Conservation (phyloP, 2,797 vertebrate species). For the Spinus pinus region DNA sequence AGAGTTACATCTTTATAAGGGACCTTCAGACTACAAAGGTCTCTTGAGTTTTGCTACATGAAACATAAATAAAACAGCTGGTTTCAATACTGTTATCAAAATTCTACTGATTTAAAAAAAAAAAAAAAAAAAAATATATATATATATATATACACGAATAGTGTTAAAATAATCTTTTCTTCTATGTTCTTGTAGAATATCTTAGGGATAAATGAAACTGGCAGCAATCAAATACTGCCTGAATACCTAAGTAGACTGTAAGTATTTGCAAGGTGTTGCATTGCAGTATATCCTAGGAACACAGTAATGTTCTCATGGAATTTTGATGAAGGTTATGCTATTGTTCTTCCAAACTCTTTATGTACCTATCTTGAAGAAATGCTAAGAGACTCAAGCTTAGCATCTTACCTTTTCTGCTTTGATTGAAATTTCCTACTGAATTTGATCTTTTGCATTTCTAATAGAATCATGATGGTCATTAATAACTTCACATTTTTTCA, state of each 20-base stretch:
- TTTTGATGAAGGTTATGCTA: constrained; percentile 16
- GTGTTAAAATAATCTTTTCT: neutral
- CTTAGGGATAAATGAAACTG: neutral
- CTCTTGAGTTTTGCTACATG: neutral
- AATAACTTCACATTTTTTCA: constrained; percentile 50
- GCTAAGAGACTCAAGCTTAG: neutral
- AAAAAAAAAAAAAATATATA: too few species aligned
- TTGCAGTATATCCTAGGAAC: neutral
- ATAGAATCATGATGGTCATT: constrained; percentile 26
- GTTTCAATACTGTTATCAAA: neutral
- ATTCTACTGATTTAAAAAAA: too few species aligned
- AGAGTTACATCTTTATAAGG: neutral
- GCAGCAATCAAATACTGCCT: neutral
- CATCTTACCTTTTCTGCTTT: constrained; percentile 13
- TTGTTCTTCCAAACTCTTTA: neutral
- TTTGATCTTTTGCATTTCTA: constrained; percentile 54
- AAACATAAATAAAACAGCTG: neutral
- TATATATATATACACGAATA: neutral
- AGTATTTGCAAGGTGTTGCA: neutral
- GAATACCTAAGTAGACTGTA: neutral
- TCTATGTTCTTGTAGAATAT: neutral
- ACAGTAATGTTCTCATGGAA: neutral
- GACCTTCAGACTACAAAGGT: neutral
- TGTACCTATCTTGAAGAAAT: neutral
- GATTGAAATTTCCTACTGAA: constrained; percentile 34